Evolutionary conservation across 2,113 vertebrate genomes (phyloP).

Genomic region (Laterallus jamaicensis): DNA sequence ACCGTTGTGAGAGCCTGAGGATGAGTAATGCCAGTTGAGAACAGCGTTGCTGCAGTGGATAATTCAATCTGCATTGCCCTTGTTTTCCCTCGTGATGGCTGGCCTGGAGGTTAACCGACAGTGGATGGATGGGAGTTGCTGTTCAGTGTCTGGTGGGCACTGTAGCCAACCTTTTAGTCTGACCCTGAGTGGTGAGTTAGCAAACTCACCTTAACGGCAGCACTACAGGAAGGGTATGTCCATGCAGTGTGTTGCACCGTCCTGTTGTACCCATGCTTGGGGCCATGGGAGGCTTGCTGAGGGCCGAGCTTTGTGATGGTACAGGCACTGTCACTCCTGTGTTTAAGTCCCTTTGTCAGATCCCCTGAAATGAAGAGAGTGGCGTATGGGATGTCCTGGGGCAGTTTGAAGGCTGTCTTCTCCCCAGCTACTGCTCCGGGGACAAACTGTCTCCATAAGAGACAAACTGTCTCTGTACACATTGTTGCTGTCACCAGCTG

Average conservation of each 20-base stretch:
- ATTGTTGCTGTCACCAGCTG: neutral
- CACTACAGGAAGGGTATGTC: rapidly evolving
- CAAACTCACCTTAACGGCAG: neutral
- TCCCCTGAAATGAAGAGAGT: neutral
- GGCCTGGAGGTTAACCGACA: neutral
- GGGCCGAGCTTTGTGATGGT: neutral
- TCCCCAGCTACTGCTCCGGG: neutral
- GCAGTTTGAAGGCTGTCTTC: neutral
- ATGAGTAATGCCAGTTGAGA: neutral
- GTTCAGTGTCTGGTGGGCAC: neutral
- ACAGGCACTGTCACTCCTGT: rapidly evolving
- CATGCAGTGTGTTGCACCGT: neutral
- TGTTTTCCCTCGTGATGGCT: neutral
- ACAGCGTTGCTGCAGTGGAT: rapidly evolving
- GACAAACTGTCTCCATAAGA: neutral
- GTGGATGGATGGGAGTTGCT: neutral
- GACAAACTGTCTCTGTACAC: neutral
- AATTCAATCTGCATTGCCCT: neutral
- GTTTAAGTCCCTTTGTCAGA: neutral
- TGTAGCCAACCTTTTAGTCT: neutral
- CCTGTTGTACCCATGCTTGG: rapidly evolving
- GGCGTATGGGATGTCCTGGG: neutral
- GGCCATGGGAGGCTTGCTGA: rapidly evolving
- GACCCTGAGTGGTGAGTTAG: neutral
- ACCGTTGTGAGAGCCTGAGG: neutral